Evolutionary conservation across 2,888 invertebrate species (phyloP), one percentile per base, ranked within the genome.

Genomic region (Allolobophora icterica): DNA sequence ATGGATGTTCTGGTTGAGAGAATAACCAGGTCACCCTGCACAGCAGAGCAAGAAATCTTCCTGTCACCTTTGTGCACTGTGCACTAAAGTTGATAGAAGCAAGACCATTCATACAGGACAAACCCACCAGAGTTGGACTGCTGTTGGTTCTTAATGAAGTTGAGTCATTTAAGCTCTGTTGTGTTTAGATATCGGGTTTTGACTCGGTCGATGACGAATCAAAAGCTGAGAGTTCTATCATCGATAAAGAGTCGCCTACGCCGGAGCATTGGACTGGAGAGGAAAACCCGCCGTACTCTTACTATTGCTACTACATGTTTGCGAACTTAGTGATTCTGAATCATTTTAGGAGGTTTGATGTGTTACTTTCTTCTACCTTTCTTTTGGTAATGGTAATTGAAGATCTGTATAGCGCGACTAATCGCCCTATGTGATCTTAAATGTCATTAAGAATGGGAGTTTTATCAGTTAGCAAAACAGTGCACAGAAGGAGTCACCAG

Each of bases 151-250:
- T 71, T 71, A 17, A n/a, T 71, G n/a, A 71, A n/a, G 71, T 71
- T 71, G 71, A 71, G 30, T 71, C 71, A 71, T 71, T 52, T 11
- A 17, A 71, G 30, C 30, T 71, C 11, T 71, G 71, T n/a, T 71
- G n/a, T 71, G n/a, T n/a, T 71, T n/a, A 99, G 96, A 98, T 99
- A 90, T 97, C 98, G 91, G 99, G 99, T 0, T 98, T 99, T 95
- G 99, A 99, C 96, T 99, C 99, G 33, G 99, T 99, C 89, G 99
- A 99, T 95, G 99, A 99, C 95, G 99, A 99, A 96, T 99, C 98
- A 90, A 99, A 99, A 96, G 98, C 99, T 0, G 99, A 99, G 96
- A 98, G 98, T 96, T 98, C 93, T 95, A 97, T 94, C 96, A 99
- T 96, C 97, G 99, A 96, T 96, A 97, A 93, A 97, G 98, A 94